phyloP scores from a whole-genome alignment of 2,113 vertebrate genomes.

The Colaptes auratus region DNA sequence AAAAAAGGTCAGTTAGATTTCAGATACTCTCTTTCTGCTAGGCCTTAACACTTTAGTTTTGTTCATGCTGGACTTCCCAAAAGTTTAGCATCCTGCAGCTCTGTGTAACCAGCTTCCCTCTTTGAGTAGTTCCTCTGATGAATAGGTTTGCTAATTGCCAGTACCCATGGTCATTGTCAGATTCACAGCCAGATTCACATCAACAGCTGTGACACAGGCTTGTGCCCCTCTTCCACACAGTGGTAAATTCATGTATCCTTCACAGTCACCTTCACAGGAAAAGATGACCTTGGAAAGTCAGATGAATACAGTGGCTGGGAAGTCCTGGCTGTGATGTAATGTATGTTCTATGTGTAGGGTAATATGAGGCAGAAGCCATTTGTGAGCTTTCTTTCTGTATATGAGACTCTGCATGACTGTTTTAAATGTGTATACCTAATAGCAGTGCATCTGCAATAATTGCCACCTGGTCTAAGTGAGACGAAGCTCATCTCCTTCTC shows the following conservation, averaged over 20 bases:
- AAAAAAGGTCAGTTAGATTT: not conserved
- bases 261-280: not conserved
- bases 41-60: not conserved
- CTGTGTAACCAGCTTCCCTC: not conserved
- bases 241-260: fast-evolving
- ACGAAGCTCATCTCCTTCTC: not conserved
- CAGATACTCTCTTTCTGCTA: not conserved
- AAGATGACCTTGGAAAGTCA: not conserved
- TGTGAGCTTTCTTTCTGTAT: fast-evolving
- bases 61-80: not conserved
- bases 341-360: not conserved
- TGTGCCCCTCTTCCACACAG: not conserved
- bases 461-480: not conserved
- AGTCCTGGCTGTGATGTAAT: not conserved
- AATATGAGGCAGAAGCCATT: not conserved
- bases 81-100: not conserved
- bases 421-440: not conserved
- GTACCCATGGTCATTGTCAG: not conserved
- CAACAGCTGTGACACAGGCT: not conserved
- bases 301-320: not conserved
- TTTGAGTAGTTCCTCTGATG: not conserved
- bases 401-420: not conserved
- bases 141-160: not conserved
- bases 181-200: not conserved
- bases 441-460: not conserved